These are phyloP conservation scores for Colinus virginianus DNA, from an alignment of 2,113 vertebrate species.

Conservation along the genomic window DNA sequence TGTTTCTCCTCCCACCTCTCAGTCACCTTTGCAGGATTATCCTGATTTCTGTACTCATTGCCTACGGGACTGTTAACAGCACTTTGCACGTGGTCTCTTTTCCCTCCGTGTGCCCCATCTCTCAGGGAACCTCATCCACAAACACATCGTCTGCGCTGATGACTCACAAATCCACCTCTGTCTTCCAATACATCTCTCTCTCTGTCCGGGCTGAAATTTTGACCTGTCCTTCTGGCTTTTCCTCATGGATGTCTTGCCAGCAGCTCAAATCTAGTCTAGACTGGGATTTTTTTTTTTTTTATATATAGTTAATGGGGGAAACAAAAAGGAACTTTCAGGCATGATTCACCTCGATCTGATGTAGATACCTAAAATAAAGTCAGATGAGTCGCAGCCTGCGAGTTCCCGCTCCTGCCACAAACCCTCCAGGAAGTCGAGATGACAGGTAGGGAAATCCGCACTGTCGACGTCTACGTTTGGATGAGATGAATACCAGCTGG, in stretches of 20 bases:
- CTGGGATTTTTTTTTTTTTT: background rate
- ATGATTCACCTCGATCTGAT: slow-evolving; percentile 1
- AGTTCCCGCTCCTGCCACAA: background rate
- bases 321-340: slow-evolving; percentile 22
- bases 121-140: background rate
- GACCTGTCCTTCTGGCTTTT: slow-evolving; percentile 41
- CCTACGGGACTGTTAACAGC: background rate
- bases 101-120: background rate
- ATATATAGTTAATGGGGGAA: background rate
- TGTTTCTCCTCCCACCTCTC: background rate
- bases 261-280: slow-evolving; percentile 26
- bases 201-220: background rate
- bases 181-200: background rate
- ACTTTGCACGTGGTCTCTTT: background rate
- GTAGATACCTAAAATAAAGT: background rate
- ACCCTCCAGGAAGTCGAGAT: background rate
- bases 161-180: slow-evolving; percentile 16
- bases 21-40: background rate
- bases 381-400: background rate
- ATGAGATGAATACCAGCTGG: background rate
- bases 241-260: background rate
- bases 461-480: fast-evolving
- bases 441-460: background rate
- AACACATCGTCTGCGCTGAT: background rate
- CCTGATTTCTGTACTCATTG: background rate